Base-by-base conservation (phyloP, 2,888 invertebrate species). In the Drosophila meridiana region DNA sequence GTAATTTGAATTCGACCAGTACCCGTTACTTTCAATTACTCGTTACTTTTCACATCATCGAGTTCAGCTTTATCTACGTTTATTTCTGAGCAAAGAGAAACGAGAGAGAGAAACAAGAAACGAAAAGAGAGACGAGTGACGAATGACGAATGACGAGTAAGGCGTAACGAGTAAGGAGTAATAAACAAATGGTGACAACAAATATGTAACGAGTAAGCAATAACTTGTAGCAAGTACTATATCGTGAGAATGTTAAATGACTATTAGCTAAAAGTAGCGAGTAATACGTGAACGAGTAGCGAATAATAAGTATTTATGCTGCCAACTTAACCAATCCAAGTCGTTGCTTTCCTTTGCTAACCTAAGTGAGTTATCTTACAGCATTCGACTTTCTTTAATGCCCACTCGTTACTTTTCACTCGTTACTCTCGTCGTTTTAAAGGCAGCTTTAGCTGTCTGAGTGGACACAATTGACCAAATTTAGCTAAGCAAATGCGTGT, bases 401-500 rank as follows among this genome's bases (percentile, higher is more conserved):
- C 14, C 8, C 8, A 55, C 38, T 55, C 53, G 53, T 4, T 26
- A 28, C 3, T 11, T 42, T 7, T 2, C 30, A 26, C 6, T 60
- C 28, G 36, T 13, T 26, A 20, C 26, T 66, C 26, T 30, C 7
- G 30, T 28, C 14, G 8, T 6, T 34, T 42, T 20, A 26, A 20
- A 36, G 7, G 28, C 13, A 26, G 14, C 4, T 11, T 34, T 26
- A 26, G 11, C 3, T 28, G 14, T 11, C 48, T 28, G 64, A 11
- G 11, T 48, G 53, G 43, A 50, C 58, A 60, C 48, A 78, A 60
- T 65, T 65, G 55, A 47, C 28, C 28, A 42, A 52, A 63, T 59
- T 62, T 68, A 50, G 72, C 57, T 69, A 68, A 68, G 79, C 68
- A 75, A 78, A 74, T 68, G 53, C 48, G 52, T 60, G 50, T 70